phyloP scores from a whole-genome alignment of 2,888 invertebrate genomes.

The Yponomeuta sedellus region DNA sequence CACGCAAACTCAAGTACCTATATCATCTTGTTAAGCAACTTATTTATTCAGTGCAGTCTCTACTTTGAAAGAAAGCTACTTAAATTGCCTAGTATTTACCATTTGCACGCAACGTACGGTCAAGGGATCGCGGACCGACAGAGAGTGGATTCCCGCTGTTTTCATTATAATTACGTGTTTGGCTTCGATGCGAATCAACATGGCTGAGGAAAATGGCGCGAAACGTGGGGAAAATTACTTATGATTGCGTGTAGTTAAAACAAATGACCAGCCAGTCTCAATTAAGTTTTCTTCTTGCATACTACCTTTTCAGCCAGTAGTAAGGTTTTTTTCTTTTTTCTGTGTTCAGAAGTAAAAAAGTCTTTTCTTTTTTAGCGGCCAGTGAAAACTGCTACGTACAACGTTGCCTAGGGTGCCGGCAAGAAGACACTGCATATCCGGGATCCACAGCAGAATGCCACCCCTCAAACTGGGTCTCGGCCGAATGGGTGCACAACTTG shows the following conservation, averaged over 20 bases:
- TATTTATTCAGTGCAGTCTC: background rate
- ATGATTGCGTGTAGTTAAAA: constrained; percentile 60
- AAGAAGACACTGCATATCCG: constrained; percentile 40
- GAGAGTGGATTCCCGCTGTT: constrained; percentile 41
- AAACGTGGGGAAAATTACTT: constrained; percentile 60
- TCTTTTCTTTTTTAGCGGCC: constrained; percentile 32
- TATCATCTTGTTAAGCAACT: background rate
- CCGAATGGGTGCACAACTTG: constrained; percentile 61
- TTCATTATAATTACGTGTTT: constrained; percentile 45
- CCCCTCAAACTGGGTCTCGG: constrained; percentile 59
- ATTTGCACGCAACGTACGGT: constrained; percentile 4
- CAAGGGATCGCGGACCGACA: constrained; percentile 28
- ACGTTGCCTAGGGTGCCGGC: constrained; percentile 57
- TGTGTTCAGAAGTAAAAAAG: background rate
- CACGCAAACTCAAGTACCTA: background rate
- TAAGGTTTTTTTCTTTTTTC: background rate
- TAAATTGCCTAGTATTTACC: constrained; percentile 11
- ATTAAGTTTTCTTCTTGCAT: background rate
- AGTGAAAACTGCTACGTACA: constrained; percentile 60
- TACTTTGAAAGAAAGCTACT: constrained; percentile 11
- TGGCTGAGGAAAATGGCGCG: constrained; percentile 32
- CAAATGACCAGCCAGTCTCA: constrained; percentile 35
- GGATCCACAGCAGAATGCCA: constrained; percentile 48
- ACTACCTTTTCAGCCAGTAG: background rate
- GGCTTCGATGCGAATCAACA: background rate